Base-by-base conservation (phyloP, 2,113 vertebrate genomes). In the Ailuropoda melanoleuca region DNA sequence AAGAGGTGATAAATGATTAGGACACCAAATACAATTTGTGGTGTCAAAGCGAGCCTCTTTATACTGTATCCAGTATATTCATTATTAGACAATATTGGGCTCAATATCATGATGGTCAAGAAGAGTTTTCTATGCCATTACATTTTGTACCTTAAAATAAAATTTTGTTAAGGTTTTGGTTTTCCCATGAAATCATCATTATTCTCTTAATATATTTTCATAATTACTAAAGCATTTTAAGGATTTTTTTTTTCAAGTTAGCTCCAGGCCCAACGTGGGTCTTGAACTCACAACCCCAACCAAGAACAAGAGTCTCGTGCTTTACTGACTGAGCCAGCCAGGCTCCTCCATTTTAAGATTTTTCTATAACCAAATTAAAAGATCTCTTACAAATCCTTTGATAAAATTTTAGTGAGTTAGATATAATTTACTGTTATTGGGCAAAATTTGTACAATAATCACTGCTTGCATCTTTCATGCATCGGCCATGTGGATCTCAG, bases 1-100 rank as follows among this genome's bases (percentile, higher is more conserved):
- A 58, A 39, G 39, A 96, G 18, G 39, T 96, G 84, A 90, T 90
- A 96, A 97, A 95, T 88, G 39, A 96, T 94, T 78, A 90, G 87
- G 89, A 94, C 1, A 78, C 12, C 23, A 55, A 82, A 74, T 82
- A 64, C 8, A 92, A 74, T 88, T 90, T 15, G 10, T 55, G 43
- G 14, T 75, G 2, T 92, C 50, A 88, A 97, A 95, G 58, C 56
- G 77, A 93, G 48, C 24, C 29, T 68, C n/a, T 94, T 64, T 72
- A 24, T 10, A 75, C 46, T 74, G 18, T 43, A 53, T 31, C 19
- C 29, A 72, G 24, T 58, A n/a, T 31, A 62, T 62, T 95, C 39
- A 17, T 29, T 77, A 18, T 48, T 48, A 77, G 26, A 50, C 8
- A 82, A 39, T 23, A 53, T 31, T 74, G 14, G 58, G 82, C 15